phyloP scores from a whole-genome alignment of 2,797 vertebrate species.

The Saxicola maurus region DNA sequence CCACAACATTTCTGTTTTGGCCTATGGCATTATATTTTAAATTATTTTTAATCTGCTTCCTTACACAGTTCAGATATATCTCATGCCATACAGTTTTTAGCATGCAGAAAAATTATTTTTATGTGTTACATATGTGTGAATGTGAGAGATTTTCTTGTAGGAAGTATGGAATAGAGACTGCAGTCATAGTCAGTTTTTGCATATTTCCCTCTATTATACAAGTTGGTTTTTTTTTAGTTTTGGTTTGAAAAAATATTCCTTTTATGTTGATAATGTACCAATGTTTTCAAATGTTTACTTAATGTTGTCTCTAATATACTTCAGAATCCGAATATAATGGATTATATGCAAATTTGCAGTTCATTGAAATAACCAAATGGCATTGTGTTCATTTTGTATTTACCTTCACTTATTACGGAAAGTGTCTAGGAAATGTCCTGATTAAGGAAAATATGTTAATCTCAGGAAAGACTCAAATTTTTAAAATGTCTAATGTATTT shows the following conservation, averaged over 20 bases:
- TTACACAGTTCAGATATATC: not conserved
- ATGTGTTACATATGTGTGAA: not conserved
- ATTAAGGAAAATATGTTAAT: not conserved
- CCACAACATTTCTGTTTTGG: not conserved
- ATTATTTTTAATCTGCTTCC: not conserved
- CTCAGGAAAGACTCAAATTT: not conserved
- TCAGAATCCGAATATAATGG: not conserved
- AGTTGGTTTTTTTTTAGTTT: not conserved
- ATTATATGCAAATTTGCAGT: not conserved
- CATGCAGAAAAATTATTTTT: not conserved
- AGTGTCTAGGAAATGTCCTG: not conserved
- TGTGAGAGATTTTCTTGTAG: not conserved
- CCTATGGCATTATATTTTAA: not conserved
- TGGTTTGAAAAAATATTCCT: not conserved
- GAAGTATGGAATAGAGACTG: not conserved
- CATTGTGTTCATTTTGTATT: not conserved
- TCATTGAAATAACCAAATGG: not conserved
- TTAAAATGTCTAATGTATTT: not conserved
- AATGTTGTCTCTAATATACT: not conserved
- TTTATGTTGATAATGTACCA: not conserved
- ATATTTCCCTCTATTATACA: not conserved
- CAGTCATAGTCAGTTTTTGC: not conserved
- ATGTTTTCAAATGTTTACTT: not conserved
- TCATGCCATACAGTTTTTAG: not conserved
- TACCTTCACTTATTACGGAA: not conserved